Conservation (phyloP, 2,113 vertebrate genomes). For the Poecilia latipinna region DNA sequence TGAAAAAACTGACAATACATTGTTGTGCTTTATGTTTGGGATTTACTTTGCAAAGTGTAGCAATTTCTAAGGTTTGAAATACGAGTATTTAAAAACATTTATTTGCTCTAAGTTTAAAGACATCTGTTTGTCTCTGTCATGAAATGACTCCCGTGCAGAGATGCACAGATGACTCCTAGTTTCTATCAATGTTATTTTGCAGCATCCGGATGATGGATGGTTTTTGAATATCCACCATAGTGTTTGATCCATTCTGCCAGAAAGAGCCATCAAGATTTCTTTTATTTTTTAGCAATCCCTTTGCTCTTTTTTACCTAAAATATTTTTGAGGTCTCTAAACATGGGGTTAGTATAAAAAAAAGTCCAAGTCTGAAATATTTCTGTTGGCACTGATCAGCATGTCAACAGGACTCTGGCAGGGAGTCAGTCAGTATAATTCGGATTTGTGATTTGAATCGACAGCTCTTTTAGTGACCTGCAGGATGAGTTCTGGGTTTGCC, state of each 20-base stretch:
- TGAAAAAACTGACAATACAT: too few relatives aligned
- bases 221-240: not conserved
- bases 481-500: constrained; percentile 44
- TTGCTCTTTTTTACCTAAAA: constrained; percentile 11
- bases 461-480: constrained; percentile 44
- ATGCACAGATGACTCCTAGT: constrained; percentile 13
- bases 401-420: constrained; percentile 60
- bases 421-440: constrained; percentile 15
- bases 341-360: constrained; percentile 24
- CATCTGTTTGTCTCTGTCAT: not conserved
- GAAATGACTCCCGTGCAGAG: not conserved
- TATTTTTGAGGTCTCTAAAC: constrained; percentile 5
- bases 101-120: not conserved
- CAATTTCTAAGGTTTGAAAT: not conserved
- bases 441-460: constrained; percentile 30
- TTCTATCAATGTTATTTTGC: constrained; percentile 28
- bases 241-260: constrained; percentile 16
- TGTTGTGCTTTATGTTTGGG: too few relatives aligned
- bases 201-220: constrained; percentile 33
- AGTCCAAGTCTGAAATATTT: constrained; percentile 34
- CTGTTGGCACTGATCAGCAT: constrained; percentile 45
- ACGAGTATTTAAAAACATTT: not conserved
- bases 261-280: constrained; percentile 11
- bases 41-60: not conserved
- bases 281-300: not conserved